Evolutionary conservation across 2,888 invertebrate genomes (phyloP).

Genomic region (Didymodactylos carnosus): DNA sequence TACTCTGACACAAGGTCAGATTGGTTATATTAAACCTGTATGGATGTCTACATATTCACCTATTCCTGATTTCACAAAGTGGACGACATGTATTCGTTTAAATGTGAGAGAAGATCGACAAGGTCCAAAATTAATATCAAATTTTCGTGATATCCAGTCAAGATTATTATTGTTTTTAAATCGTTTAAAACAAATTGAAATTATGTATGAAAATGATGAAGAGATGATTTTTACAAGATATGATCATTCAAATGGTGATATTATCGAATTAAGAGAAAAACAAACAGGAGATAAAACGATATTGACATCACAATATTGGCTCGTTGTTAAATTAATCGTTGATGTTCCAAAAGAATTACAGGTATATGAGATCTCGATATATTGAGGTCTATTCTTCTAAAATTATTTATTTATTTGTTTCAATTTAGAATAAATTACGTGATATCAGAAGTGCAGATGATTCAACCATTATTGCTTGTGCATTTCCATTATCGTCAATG

Average conservation of each 20-base stretch:
- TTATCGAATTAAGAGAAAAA: not conserved
- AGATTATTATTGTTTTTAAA: conserved; percentile 31
- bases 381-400: no score
- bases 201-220: conserved; percentile 22
- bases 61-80: conserved; percentile 17
- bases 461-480: not conserved
- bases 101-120: conserved; percentile 23
- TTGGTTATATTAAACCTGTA: conserved; percentile 32
- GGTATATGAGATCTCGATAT: no score
- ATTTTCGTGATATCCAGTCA: conserved; percentile 32
- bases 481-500: not conserved
- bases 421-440: not conserved
- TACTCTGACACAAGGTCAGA: conserved; percentile 26
- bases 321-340: not conserved
- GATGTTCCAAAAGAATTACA: not conserved
- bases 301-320: not conserved
- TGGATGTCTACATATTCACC: conserved; percentile 19
- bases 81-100: conserved; percentile 27
- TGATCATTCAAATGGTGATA: not conserved
- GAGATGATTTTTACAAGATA: not conserved
- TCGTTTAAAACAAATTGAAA: conserved; percentile 24
- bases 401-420: no score
- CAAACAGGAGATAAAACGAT: not conserved
- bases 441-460: not conserved
- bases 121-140: conserved; percentile 23